Base-by-base conservation (phyloP, 2,888 invertebrate species). In the Drosophila histrio region DNA sequence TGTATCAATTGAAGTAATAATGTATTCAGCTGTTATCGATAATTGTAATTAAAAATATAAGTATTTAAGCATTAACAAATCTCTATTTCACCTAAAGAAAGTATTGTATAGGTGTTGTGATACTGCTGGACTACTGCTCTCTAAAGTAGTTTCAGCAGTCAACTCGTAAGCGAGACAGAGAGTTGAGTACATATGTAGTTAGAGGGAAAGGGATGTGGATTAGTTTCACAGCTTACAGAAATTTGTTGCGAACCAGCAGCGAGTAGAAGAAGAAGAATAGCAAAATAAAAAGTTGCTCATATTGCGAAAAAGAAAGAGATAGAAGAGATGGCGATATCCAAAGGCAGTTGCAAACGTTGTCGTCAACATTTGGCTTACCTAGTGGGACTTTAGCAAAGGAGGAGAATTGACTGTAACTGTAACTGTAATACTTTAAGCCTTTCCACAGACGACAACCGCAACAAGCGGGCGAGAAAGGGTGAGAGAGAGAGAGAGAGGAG, bases 361-460 rank as follows among this genome's bases (percentile, higher is more conserved):
- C 81, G 82, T 84, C 87, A 82, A 86, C 82, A 82, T 82, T 80
- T 74, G 78, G 82, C 87, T 86, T 86, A 86, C 71, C 75, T 73
- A 70, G 52, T 34, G 32, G 9, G 24, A 13, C 49, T 44, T 28
- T 13, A 41, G 52, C 11, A 11, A 21, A 32, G 43, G 9, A 21
- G 11, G 19, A 38, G 15, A 69, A 64, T 65, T 64, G 39, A 54
- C 74, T 58, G 69, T 74, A 60, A 80, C 81, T 86, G 80, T 86
- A 79, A 86, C 86, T 74, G 87, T 82, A 82, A 82, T 87, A 87
- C 87, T 87, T 82, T 82, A 82, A 82, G 84, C 87, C 82, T 71
- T 84, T 80, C 84, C 81, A 81, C 87, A 87, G 82, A 86, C 87
- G 81, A 78, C 78, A 73, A 71, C 73, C 70, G 43, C 67, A 61